Conservation (phyloP, 1,140 invertebrate species). For the Aphaenogaster floridana region DNA sequence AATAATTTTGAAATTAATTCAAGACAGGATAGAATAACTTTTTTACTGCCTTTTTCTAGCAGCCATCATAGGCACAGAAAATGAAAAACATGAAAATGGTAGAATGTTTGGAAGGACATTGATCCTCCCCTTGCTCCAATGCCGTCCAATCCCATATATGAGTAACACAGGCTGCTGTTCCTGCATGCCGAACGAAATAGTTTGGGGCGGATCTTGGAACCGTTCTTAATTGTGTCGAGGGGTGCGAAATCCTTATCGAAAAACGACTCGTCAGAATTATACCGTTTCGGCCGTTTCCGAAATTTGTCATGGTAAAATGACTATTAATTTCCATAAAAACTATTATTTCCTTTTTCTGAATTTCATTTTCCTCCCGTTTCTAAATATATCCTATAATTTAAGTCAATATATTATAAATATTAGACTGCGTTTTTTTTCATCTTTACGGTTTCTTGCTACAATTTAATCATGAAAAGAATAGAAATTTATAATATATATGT, state of each 20-base stretch:
- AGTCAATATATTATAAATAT: conserved; percentile 3
- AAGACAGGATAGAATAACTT: not conserved
- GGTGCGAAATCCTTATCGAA: conserved; percentile 45
- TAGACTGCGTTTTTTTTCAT: not conserved
- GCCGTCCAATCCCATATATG: conserved; percentile 69
- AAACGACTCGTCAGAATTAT: conserved; percentile 63
- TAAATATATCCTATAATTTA: conserved; percentile 2
- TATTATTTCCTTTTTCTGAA: not conserved
- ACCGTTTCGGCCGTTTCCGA: not conserved
- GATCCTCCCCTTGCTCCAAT: conserved; percentile 70
- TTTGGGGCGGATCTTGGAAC: conserved; percentile 80
- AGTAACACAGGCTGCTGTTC: conserved; percentile 74
- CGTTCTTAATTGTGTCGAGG: conserved; percentile 77
- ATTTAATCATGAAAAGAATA: not conserved
- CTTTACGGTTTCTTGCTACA: not conserved
- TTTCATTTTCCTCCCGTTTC: not conserved
- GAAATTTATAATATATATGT: not conserved
- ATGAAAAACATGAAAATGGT: conserved; percentile 64
- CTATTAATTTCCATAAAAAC: conserved; percentile 4
- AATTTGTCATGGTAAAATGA: conserved; percentile 13
- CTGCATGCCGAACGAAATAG: conserved; percentile 79
- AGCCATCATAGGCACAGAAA: conserved; percentile 12
- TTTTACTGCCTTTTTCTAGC: not conserved
- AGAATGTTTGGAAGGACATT: conserved; percentile 72
- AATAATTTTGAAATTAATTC: not conserved